Percentiles rank a stretch among this genome's conserved stretches.
Evolutionary conservation across 1,140 invertebrate genomes (phyloP).

Genomic region (Mamestra configurata): DNA sequence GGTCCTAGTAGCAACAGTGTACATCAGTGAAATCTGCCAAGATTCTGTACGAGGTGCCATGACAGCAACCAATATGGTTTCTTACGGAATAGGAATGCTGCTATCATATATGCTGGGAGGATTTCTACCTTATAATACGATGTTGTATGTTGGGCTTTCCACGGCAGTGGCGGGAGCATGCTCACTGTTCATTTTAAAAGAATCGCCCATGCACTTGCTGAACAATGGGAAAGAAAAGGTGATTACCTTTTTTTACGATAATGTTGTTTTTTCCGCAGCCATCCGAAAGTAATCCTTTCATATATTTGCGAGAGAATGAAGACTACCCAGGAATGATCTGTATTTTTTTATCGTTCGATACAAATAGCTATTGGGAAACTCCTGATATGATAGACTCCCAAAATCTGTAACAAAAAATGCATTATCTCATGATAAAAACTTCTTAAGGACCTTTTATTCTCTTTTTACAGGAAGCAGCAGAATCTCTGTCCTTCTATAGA

Average conservation of each 20-base stretch:
- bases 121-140: constrained; percentile 62
- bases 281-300: too few relatives aligned
- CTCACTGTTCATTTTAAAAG: constrained; percentile 62
- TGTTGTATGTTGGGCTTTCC: constrained; percentile 67
- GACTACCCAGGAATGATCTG: too few relatives aligned
- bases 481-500: constrained; percentile 72
- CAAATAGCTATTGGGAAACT: too few relatives aligned
- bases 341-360: too few relatives aligned
- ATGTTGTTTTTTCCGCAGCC: too few relatives aligned
- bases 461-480: constrained; percentile 68
- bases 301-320: too few relatives aligned
- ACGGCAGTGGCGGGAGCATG: constrained; percentile 55
- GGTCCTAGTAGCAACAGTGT: constrained; percentile 65
- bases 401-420: too few relatives aligned
- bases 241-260: background rate
- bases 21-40: constrained; percentile 73
- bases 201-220: constrained; percentile 70
- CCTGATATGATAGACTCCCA: too few relatives aligned
- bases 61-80: constrained; percentile 67
- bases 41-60: constrained; percentile 72
- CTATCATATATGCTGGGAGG: constrained; percentile 69
- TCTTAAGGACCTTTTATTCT: too few relatives aligned
- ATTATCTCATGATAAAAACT: too few relatives aligned
- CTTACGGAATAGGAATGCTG: constrained; percentile 70
- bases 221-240: constrained; percentile 69